These are phyloP conservation scores for Gobionotothen gibberifrons DNA, from an alignment of 2,797 vertebrate genomes.

Conservation along the genomic window DNA sequence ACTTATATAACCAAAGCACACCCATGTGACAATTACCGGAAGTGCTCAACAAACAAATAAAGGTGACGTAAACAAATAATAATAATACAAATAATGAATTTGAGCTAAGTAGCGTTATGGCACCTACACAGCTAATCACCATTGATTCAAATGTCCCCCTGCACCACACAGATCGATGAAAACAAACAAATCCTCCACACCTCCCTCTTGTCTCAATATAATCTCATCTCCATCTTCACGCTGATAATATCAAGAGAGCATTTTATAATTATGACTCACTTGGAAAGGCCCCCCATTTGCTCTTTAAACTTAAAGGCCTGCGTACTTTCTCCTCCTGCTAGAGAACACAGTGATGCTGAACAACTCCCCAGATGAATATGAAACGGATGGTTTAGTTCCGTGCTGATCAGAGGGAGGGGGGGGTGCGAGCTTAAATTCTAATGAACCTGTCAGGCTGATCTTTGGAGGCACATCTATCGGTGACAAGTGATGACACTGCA, in stretches of 20 bases:
- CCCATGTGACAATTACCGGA: too few relatives aligned
- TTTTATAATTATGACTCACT: conserved; percentile 34
- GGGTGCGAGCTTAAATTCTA: conserved; percentile 13
- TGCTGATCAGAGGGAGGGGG: not conserved
- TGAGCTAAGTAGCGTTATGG: too few relatives aligned
- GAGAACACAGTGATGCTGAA: not conserved
- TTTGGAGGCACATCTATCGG: not conserved
- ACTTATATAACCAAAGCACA: too few relatives aligned
- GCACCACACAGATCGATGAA: conserved; percentile 35
- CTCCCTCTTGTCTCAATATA: conserved; percentile 4
- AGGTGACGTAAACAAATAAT: too few relatives aligned
- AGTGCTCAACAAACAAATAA: too few relatives aligned
- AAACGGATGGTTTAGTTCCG: too few relatives aligned
- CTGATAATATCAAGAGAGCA: conserved; percentile 3
- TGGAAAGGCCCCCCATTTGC: not conserved
- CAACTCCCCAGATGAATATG: not conserved
- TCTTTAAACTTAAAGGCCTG: conserved; percentile 13
- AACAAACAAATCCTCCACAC: conserved; percentile 48
- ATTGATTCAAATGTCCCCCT: conserved; percentile 58
- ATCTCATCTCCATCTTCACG: not conserved
- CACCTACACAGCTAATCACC: conserved; percentile 58
- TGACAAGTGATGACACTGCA: conserved; percentile 5
- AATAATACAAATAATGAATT: too few relatives aligned
- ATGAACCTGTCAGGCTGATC: conserved; percentile 31
- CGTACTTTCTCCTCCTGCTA: not conserved